phyloP scores from a whole-genome alignment of 2,888 invertebrate genomes.

The Mesopsocus fuscifrons region DNA sequence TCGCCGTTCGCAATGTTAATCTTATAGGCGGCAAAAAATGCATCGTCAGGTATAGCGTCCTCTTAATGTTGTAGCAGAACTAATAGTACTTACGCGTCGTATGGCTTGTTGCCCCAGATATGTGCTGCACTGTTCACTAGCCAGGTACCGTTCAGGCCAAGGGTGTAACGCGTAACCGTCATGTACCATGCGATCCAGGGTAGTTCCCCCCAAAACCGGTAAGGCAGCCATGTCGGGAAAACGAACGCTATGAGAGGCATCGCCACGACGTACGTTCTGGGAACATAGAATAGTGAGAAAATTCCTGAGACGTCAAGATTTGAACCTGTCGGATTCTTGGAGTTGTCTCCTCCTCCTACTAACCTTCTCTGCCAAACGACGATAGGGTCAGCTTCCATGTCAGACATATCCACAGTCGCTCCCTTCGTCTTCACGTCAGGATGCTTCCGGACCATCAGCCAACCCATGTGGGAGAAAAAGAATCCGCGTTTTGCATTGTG shows the following conservation, averaged over 20 bases:
- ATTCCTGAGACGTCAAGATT: too few species aligned
- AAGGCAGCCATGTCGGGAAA: slow-evolving; percentile 59
- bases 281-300: too few species aligned
- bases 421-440: slow-evolving; percentile 75
- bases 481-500: slow-evolving; percentile 78
- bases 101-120: slow-evolving; percentile 78
- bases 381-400: slow-evolving; percentile 64
- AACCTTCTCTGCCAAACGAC: slow-evolving; percentile 68
- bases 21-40: too few species aligned
- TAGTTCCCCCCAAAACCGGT: slow-evolving; percentile 55
- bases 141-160: slow-evolving; percentile 75
- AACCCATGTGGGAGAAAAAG: slow-evolving; percentile 91
- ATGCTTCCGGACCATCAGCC: slow-evolving; percentile 77
- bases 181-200: slow-evolving; percentile 57
- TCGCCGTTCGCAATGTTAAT: too few species aligned
- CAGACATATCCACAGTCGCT: slow-evolving; percentile 67
- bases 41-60: too few species aligned
- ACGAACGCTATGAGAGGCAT: slow-evolving; percentile 64
- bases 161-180: slow-evolving; percentile 53
- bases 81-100: slow-evolving; percentile 48
- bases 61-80: too few species aligned
- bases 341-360: neutral
- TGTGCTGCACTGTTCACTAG: slow-evolving; percentile 87
- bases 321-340: neutral
- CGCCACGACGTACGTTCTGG: slow-evolving; percentile 51